These are phyloP conservation scores for Gnathonemus longibarbis DNA, from an alignment of 2,113 vertebrate genomes.

Conservation along the genomic window DNA sequence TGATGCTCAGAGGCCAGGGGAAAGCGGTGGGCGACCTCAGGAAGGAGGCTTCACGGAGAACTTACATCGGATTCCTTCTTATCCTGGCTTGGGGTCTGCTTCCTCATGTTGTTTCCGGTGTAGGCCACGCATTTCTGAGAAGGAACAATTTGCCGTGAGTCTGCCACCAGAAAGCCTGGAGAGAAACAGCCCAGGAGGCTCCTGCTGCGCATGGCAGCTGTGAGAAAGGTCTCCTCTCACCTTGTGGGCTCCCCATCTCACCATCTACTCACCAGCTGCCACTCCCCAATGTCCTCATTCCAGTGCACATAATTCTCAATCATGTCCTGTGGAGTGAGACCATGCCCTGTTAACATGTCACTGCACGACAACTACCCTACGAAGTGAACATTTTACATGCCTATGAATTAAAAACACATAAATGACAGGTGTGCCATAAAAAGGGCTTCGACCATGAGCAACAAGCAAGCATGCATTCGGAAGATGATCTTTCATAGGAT, in stretches of 20 bases:
- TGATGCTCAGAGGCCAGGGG: not conserved
- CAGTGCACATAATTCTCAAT: conserved; percentile 97
- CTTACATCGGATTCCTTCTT: conserved; percentile 98
- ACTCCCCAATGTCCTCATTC: conserved; percentile 98
- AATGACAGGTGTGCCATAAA: not conserved
- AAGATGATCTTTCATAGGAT: not conserved
- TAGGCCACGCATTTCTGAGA: conserved; percentile 94
- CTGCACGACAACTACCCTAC: not conserved
- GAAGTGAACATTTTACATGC: not conserved
- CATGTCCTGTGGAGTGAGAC: conserved; percentile 72
- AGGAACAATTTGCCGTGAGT: not conserved
- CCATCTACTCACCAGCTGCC: conserved; percentile 80
- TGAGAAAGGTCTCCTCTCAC: not conserved
- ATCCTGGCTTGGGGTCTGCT: conserved; percentile 87
- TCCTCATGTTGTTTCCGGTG: conserved; percentile 98
- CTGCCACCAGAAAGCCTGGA: not conserved
- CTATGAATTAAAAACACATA: not conserved
- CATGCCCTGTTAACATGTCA: not conserved
- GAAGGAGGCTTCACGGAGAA: not conserved
- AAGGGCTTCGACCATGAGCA: not conserved
- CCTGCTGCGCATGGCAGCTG: not conserved
- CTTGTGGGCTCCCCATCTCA: not conserved
- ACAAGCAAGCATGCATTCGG: not conserved
- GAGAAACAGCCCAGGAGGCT: not conserved
- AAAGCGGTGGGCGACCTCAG: not conserved